Evolutionary conservation across 2,797 vertebrate genomes (phyloP), one percentile per base, ranked within the genome.

Genomic region (Spinus pinus): DNA sequence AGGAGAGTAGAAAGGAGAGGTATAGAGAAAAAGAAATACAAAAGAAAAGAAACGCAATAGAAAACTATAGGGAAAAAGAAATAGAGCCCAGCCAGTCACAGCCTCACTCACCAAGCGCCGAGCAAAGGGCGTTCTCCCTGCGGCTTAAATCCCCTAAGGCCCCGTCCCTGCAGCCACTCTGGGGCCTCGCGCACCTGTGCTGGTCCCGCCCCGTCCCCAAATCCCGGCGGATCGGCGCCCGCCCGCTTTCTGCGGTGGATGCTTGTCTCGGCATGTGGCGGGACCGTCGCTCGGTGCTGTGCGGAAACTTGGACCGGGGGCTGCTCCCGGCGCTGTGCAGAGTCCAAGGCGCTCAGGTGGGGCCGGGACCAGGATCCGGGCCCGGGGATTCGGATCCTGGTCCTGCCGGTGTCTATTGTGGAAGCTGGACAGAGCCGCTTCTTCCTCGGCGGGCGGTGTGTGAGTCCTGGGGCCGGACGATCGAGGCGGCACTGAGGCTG

Each of bases 41-140:
- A 22, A n/a, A 14, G 12, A n/a, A 28, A 28, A 28, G 8, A n/a
- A 54, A 54, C 4, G 31, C 14, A 22, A 10, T 10, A 28, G 28
- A 6, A 5, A 35, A 47, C 19, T 12, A 39, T 5, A 21, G 13
- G 11, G 19, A 53, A 13, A 57, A 25, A 35, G 15, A 46, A 12
- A 23, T 5, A 49, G 20, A 16, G 21, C 27, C 14, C 15, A 5
- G 33, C 35, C 27, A 2, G 47, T 14, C 4, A 6, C 33, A 30
- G 6, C 33, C 7, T 3, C 5, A 27, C 20, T 1, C 10, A 23
- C 33, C 14, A 10, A 50, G 27, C 4, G 19, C 33, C 20, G 6
- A 28, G 10, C 6, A 41, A 53, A n/a, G 3, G 5, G 42, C 0
- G 5, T 0, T 8, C 17, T 9, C 30, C 13, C 19, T 19, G 30